A percentile compares a stretch with the other conserved stretches of the same genome.
These are phyloP conservation scores for Bruchidius siliquastri DNA, from an alignment of 2,888 invertebrate genomes.

Conservation along the genomic window DNA sequence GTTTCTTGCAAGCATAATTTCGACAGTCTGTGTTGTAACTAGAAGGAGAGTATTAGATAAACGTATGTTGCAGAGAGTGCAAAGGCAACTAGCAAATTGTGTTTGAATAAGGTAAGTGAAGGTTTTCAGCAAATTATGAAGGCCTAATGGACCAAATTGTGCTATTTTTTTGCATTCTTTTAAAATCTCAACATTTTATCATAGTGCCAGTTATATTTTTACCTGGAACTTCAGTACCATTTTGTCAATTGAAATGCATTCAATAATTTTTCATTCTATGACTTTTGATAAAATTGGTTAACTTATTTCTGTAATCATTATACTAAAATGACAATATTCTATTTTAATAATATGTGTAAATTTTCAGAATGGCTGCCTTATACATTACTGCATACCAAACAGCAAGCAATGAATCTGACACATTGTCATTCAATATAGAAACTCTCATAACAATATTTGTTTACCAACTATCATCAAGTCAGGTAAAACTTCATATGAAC, in stretches of 20 bases:
- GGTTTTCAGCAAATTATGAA: background rate
- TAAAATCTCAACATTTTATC: too few species aligned
- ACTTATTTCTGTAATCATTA: too few species aligned
- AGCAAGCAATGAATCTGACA: background rate
- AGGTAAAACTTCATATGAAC: conserved; percentile 22
- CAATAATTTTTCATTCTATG: too few species aligned
- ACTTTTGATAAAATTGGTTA: too few species aligned
- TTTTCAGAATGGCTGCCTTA: conserved; percentile 8
- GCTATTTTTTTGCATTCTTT: too few species aligned
- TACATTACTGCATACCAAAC: conserved; percentile 21
- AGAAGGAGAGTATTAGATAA: conserved; percentile 64
- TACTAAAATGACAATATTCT: background rate
- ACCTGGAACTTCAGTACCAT: too few species aligned
- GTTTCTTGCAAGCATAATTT: conserved; percentile 60
- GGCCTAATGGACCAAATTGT: too few species aligned
- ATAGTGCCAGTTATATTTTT: too few species aligned
- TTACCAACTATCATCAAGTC: conserved; percentile 22
- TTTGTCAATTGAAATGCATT: too few species aligned
- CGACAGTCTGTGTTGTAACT: conserved; percentile 61
- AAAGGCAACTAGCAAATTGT: conserved; percentile 67
- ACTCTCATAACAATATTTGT: conserved; percentile 26
- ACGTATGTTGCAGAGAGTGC: conserved; percentile 62
- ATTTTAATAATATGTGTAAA: background rate
- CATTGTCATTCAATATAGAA: conserved; percentile 21
- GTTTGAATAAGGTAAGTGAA: conserved; percentile 32